Base-by-base conservation (phyloP, 2,888 invertebrate species). In the Steinernema carpocapsae region DNA sequence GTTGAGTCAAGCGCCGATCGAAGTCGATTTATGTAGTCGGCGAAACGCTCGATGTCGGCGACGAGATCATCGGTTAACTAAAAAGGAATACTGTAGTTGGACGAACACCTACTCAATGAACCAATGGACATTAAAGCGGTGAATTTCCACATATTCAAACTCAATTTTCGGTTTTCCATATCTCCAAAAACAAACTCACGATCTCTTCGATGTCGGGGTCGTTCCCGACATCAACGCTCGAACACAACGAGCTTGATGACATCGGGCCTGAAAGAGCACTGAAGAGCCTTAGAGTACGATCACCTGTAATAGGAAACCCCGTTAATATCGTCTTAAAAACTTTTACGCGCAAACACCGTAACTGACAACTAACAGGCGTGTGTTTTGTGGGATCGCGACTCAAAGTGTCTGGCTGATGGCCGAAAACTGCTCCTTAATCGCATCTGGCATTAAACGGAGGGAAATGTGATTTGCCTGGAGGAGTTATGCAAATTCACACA, bases 21-120 rank as follows among this genome's bases (percentile, higher is more conserved):
- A 3, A 86, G 80, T 0, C 82, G 76, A 70, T 79, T 78, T 17
- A 80, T 76, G 75, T 83, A 83, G 26, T 84, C 79, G 3, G 84
- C 84, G 74, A 86, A 86, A 19, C 79, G 76, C 74, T 86, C 86
- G 42, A 86, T 83, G 76, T 85, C 84, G 12, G 77, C 74, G 22
- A 85, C 80, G 70, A 86, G 76, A n/a, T 80, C 77, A 46, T 82
- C 76, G 29, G 83, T 79, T 51, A 85, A 80, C 81, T 84, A 71
- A 12, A 64, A 32, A 48, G 10, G 14, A 10, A 3, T 64, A 64
- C 64, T 17, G 64, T 72, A 48, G 17, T 42, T 22, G n/a, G 17
- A 72, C n/a, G 26, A 64, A 17, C 19, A 29, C 1, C 32, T 64
- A n/a, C n/a, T n/a, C n/a, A n/a, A n/a, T 3, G 37, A 37, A 37